phyloP scores from a whole-genome alignment of 2,888 invertebrate species.

The Scaptomyza caliginosa region DNA sequence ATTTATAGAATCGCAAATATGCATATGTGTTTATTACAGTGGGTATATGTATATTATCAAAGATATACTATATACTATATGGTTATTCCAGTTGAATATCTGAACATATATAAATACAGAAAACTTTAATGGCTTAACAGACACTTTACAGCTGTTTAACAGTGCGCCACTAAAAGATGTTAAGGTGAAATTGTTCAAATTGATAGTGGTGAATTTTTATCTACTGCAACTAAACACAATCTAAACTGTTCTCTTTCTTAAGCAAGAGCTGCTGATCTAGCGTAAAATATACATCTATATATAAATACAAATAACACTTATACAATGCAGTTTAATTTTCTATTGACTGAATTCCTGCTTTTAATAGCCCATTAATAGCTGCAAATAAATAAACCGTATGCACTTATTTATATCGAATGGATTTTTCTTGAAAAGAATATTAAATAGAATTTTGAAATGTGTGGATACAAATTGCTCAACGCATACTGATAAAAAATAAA shows the following conservation, averaged over 20 bases:
- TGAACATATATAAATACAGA: too few relatives aligned
- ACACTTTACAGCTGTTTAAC: background rate
- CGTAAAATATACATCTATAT: background rate
- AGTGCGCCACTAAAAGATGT: background rate
- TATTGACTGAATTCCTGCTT: background rate
- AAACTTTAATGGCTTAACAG: background rate
- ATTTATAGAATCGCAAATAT: conserved; percentile 7
- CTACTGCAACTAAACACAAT: background rate
- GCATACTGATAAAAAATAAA: conserved; percentile 20
- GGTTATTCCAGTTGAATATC: background rate
- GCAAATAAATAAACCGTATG: background rate
- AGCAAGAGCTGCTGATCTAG: background rate
- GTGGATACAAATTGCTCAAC: conserved; percentile 6
- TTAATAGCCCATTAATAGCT: conserved; percentile 14
- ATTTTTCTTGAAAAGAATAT: conserved; percentile 1
- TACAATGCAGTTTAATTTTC: background rate
- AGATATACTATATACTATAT: background rate
- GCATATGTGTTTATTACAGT: background rate
- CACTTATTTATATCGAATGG: background rate
- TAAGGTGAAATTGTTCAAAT: background rate
- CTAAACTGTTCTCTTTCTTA: background rate
- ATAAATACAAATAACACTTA: background rate
- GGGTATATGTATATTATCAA: background rate
- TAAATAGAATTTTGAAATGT: conserved; percentile 3
- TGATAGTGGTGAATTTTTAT: background rate